Evolutionary conservation across 2,797 vertebrate species (phyloP).

Genomic region (Liasis olivaceus): DNA sequence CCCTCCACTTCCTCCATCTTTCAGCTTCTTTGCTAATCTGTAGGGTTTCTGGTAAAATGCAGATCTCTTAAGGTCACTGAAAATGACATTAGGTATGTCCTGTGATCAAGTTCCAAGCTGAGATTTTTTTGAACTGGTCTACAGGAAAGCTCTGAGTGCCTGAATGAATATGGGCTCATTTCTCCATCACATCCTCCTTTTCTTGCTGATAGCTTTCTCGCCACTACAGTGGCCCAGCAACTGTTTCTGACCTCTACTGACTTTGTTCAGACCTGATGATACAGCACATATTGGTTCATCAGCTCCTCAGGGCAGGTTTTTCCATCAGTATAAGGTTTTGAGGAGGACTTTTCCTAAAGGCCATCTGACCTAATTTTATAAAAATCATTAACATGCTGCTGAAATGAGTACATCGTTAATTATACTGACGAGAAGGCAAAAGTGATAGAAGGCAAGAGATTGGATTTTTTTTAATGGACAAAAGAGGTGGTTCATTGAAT

Average conservation of each 20-base stretch:
- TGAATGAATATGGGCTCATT: neutral
- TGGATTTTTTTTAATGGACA: conserved; percentile 46
- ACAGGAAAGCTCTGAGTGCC: neutral
- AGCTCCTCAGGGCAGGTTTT: neutral
- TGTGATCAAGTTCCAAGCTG: neutral
- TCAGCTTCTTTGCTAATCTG: neutral
- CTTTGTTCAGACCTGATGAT: conserved; percentile 43
- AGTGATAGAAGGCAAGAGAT: conserved; percentile 26
- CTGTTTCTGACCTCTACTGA: accelerated
- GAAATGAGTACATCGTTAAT: conserved; percentile 35
- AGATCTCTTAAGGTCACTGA: neutral
- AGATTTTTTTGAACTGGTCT: neutral
- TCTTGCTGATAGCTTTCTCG: neutral
- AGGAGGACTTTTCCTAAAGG: neutral
- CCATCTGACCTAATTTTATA: conserved; percentile 36
- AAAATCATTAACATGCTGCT: conserved; percentile 35
- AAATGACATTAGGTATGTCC: neutral
- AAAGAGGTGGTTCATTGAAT: neutral
- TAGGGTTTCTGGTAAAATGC: neutral
- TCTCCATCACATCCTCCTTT: neutral
- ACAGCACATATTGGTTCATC: neutral
- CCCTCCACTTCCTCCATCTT: neutral
- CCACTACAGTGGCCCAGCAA: accelerated
- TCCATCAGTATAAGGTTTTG: conserved; percentile 18
- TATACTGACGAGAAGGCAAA: conserved; percentile 37